A percentile compares a stretch with the other conserved stretches of the same genome.
phyloP scores from a whole-genome alignment of 2,113 vertebrate species.

The Ciconia boyciana region DNA sequence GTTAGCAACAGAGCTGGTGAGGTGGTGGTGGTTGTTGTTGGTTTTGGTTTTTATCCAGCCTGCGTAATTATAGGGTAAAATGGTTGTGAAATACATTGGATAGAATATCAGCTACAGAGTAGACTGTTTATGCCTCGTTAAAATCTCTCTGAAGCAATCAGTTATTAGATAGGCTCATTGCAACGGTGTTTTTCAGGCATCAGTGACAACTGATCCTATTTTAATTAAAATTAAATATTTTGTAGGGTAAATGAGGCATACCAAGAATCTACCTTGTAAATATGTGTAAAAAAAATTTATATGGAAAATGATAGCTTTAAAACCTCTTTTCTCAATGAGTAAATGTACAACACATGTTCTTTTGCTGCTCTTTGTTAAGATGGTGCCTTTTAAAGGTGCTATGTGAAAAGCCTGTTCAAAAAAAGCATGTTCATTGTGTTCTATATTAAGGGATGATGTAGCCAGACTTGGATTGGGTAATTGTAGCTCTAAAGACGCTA shows the following conservation, averaged over 20 bases:
- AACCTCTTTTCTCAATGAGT: not conserved
- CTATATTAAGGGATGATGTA: constrained; percentile 38
- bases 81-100: not conserved
- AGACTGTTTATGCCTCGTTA: not conserved
- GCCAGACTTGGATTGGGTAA: not conserved
- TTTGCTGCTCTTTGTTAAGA: not conserved
- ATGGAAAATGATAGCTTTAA: not conserved
- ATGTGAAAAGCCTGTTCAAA: constrained; percentile 1
- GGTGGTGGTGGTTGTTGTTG: not conserved
- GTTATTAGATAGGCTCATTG: not conserved
- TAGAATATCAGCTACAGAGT: not conserved
- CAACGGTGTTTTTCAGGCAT: not conserved
- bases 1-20: not conserved
- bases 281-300: not conserved
- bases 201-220: not conserved
- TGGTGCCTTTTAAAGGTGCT: constrained; percentile 32
- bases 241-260: not conserved
- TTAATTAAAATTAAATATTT: not conserved
- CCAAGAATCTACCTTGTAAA: not conserved
- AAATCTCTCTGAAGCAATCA: not conserved
- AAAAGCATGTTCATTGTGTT: not conserved
- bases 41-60: not conserved
- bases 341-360: not conserved
- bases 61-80: not conserved
- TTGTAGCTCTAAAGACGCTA: not conserved